Evolutionary conservation across 1,140 invertebrate species (phyloP), one percentile per base, ranked within the genome.

Genomic region (Probaryconus sp.): DNA sequence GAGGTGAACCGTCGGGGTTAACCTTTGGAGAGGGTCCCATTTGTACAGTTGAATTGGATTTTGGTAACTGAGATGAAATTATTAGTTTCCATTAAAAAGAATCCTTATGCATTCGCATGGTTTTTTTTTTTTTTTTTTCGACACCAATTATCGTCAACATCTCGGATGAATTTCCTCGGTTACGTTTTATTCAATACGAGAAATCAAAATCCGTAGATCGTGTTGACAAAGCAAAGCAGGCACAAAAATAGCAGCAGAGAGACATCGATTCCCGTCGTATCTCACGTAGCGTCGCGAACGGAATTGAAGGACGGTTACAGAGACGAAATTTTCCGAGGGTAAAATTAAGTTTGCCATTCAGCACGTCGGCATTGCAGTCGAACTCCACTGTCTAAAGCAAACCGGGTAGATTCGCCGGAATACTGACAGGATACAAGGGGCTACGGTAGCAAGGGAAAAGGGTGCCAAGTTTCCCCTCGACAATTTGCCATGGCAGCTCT

Each of bases 331-430:
- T 53, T 64, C 38, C n/a, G n/a, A n/a, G 47, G 17, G 2, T 26
- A 31, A 64, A 64, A 64, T 64, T 64, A 53, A 64, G 60, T 64
- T 64, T 64, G 18, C 60, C 16, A 64, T 53, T 18, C 43, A 17
- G 45, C 26, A 50, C 37, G 45, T 24, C 17, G 35, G 9, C 21
- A 30, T n/a, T 48, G 35, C 43, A 48, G 43, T 50, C 31, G 37
- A 2, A 40, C 10, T 7, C 17, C 11, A n/a, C 2, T 50, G 17
- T 35, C 35, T 50, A 50, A 21, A 10, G 21, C 11, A 1, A 37
- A 40, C 35, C 40, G 7, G 5, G 13, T 6, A 17, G 17, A 31
- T 56, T 6, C 14, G 18, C 0, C 10, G 6, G 42, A 60, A 58
- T 58, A 45, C 53, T 35, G 53, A 45, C 53, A 13, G 31, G 18